These are phyloP conservation scores for Leptinotarsa juncta DNA, from an alignment of 2,888 invertebrate species.

Conservation along the genomic window DNA sequence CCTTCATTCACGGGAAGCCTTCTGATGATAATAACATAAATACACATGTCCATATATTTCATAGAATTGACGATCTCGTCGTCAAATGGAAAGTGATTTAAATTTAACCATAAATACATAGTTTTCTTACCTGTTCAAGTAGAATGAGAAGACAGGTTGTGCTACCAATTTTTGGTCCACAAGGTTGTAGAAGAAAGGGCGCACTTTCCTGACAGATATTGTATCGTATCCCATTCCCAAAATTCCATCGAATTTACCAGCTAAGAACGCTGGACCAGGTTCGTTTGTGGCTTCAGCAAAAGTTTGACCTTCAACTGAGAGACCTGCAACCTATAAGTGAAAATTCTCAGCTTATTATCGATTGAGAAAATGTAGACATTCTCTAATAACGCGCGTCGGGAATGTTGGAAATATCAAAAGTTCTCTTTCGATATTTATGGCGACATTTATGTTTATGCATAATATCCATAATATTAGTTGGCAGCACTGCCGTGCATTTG, in stretches of 20 bases:
- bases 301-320: slow-evolving; percentile 80
- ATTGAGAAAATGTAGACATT: no score
- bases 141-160: slow-evolving; percentile 88
- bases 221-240: slow-evolving; percentile 87
- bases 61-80: no score
- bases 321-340: slow-evolving; percentile 75
- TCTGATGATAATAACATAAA: no score
- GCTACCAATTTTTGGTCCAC: slow-evolving; percentile 77
- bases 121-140: slow-evolving; percentile 75
- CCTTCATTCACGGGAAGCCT: no score
- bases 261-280: slow-evolving; percentile 91
- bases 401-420: no score
- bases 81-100: no score
- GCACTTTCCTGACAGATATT: slow-evolving; percentile 87
- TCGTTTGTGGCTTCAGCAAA: slow-evolving; percentile 95
- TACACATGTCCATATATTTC: no score
- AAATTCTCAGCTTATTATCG: neutral
- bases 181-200: slow-evolving; percentile 91
- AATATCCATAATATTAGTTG: no score
- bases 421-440: no score
- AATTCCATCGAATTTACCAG: slow-evolving; percentile 96
- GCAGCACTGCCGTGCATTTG: no score
- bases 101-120: neutral
- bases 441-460: no score
- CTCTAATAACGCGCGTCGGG: no score